Evolutionary conservation across 2,113 vertebrate genomes (phyloP).

Genomic region (Gallinago jamesoni): DNA sequence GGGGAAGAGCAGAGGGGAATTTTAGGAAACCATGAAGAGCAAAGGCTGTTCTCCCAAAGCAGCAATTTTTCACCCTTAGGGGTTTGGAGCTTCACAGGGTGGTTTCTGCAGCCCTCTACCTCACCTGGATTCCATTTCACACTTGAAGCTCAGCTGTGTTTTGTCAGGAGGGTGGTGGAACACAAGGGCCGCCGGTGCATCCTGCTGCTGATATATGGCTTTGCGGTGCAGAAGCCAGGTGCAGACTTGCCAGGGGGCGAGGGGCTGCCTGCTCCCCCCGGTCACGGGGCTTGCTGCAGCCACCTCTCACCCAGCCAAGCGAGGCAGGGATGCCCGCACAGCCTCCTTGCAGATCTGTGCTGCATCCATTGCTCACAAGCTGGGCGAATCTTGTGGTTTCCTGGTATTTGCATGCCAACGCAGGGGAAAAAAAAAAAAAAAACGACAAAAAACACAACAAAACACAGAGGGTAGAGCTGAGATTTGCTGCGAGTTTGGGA

Average conservation of each 20-base stretch:
- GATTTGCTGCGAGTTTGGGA: background rate
- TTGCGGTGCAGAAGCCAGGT: background rate
- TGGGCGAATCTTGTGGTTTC: background rate
- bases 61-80: background rate
- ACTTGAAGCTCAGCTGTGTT: constrained; percentile 16
- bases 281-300: background rate
- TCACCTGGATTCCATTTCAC: constrained; percentile 40
- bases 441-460: background rate
- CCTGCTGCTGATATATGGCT: background rate
- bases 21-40: background rate
- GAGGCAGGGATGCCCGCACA: background rate
- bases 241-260: background rate
- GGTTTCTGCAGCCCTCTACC: background rate
- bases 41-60: background rate
- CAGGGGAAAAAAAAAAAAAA: background rate
- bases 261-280: background rate
- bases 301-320: accelerated
- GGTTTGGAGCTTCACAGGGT: accelerated
- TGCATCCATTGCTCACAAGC: background rate
- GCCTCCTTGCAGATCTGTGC: background rate
- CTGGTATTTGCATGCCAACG: background rate
- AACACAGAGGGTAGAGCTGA: background rate
- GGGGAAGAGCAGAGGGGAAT: background rate
- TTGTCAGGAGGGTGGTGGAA: background rate
- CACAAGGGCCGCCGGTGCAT: background rate